These are phyloP conservation scores for Procambarus clarkii DNA, from an alignment of 1,140 invertebrate species.

Conservation along the genomic window DNA sequence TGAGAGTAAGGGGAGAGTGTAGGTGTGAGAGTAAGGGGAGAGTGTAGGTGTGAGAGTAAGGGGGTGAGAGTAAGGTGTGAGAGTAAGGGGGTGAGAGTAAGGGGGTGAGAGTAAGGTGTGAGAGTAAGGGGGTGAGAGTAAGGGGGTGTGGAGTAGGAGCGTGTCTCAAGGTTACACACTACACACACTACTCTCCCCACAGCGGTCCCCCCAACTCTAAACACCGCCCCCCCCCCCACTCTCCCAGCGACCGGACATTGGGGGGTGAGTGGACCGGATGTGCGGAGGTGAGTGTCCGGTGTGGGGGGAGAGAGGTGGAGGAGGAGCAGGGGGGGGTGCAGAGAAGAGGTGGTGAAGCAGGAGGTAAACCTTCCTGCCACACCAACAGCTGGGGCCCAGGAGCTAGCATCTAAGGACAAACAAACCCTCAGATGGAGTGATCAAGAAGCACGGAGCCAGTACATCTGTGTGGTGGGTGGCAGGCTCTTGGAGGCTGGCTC, in stretches of 20 bases:
- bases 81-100: neutral
- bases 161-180: neutral
- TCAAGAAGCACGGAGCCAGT: no score
- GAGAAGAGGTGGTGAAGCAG: no score
- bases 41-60: neutral
- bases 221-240: neutral
- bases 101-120: neutral
- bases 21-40: neutral
- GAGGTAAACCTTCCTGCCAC: no score
- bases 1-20: neutral
- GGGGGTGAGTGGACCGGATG: neutral
- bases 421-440: no score
- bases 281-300: neutral
- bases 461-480: no score
- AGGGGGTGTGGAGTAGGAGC: neutral
- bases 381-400: no score
- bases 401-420: no score
- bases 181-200: neutral
- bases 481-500: no score
- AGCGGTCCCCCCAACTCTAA: no score
- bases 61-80: no score
- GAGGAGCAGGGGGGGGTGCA: neutral
- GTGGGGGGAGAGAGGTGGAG: neutral
- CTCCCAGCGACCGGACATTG: neutral
- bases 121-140: neutral